Conservation (phyloP, 2,888 invertebrate species). For the Pristionchus arcanus region DNA sequence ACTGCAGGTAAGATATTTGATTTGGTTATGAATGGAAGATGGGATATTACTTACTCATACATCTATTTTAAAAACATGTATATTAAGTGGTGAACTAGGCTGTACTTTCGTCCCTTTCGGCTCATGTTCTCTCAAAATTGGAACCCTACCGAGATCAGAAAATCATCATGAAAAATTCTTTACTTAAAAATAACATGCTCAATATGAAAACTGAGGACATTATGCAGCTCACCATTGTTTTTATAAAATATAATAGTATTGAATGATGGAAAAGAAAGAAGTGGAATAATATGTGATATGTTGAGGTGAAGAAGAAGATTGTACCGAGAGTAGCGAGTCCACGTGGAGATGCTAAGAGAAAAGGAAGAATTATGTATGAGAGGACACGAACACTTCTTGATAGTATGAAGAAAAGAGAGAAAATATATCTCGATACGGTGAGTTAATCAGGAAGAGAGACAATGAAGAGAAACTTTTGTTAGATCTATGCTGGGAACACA, state of each 20-base stretch:
- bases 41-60: not conserved
- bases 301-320: not conserved
- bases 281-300: not conserved
- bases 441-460: not conserved
- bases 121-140: no score
- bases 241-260: no score
- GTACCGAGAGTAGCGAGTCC: not conserved
- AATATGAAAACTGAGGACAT: no score
- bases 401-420: constrained; percentile 94
- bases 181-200: no score
- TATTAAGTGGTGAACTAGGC: no score
- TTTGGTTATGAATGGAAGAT: not conserved
- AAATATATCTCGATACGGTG: constrained; percentile 85
- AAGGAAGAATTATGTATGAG: constrained; percentile 94
- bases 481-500: no score
- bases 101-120: no score
- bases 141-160: no score
- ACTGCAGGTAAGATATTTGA: constrained; percentile 83
- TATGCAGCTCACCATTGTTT: no score
- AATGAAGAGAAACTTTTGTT: no score
- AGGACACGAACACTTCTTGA: constrained; percentile 93
- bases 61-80: no score
- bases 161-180: no score
- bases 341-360: constrained; percentile 72
- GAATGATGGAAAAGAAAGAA: not conserved